Evolutionary conservation across 2,113 vertebrate genomes (phyloP).

Genomic region (Ageneiosus marmoratus): DNA sequence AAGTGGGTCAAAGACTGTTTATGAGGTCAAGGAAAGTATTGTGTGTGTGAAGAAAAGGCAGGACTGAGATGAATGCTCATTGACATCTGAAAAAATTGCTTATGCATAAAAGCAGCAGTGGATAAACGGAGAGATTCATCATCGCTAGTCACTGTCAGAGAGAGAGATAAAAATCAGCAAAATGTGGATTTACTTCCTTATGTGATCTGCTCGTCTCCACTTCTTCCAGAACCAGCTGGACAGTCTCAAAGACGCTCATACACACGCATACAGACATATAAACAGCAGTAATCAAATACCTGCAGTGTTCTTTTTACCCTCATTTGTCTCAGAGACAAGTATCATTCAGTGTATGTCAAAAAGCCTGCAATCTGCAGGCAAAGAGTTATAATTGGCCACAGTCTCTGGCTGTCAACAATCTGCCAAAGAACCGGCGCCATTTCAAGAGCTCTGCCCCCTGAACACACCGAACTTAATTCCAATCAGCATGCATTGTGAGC

Average conservation of each 20-base stretch:
- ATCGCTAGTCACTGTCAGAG: not conserved
- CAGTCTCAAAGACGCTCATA: not conserved
- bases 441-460: not conserved
- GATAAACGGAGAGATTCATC: not conserved
- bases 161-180: not conserved
- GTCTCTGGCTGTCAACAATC: slow-evolving; percentile 29
- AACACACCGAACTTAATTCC: slow-evolving; percentile 25
- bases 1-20: not conserved
- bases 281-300: slow-evolving; percentile 12
- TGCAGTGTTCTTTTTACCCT: slow-evolving; percentile 15
- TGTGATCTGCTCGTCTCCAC: not conserved
- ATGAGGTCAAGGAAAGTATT: not conserved
- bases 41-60: not conserved
- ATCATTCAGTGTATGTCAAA: not conserved
- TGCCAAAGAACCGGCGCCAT: not conserved
- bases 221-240: slow-evolving; percentile 12
- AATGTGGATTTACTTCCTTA: not conserved
- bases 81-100: not conserved
- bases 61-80: not conserved
- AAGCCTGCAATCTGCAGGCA: slow-evolving; percentile 23
- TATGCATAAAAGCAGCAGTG: not conserved
- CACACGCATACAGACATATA: not conserved
- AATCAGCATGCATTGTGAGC: slow-evolving; percentile 44
- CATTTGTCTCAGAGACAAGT: slow-evolving; percentile 4
- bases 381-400: slow-evolving; percentile 35